Evolutionary conservation across 2,113 vertebrate species (phyloP).

Genomic region (Leucopsar rothschildi): DNA sequence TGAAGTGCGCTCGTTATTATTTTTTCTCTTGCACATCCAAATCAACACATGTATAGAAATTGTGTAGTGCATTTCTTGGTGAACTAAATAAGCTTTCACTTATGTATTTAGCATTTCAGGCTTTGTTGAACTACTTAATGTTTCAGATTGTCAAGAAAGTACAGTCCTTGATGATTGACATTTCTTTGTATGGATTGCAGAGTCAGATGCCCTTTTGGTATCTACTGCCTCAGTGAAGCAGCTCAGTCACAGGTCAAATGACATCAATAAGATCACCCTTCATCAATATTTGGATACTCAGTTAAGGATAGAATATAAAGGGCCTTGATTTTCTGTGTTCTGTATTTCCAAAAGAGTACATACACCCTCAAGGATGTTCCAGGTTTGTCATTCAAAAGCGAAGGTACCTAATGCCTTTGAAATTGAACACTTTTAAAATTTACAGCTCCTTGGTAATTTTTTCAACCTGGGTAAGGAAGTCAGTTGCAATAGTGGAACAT

Average conservation of each 20-base stretch:
- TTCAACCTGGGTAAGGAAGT: neutral
- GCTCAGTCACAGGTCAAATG: neutral
- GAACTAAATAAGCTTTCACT: neutral
- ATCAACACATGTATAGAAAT: neutral
- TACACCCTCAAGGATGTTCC: neutral
- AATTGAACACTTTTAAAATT: neutral
- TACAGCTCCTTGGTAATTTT: neutral
- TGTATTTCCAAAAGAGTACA: neutral
- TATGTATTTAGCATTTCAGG: neutral
- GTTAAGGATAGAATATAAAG: neutral
- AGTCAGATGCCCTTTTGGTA: neutral
- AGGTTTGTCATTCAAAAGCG: neutral
- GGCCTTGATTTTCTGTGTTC: neutral
- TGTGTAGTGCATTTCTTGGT: neutral
- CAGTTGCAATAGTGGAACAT: neutral
- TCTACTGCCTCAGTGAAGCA: neutral
- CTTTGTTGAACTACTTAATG: neutral
- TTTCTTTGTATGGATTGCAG: neutral
- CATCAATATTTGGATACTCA: neutral
- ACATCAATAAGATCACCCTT: neutral
- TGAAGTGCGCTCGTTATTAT: fast-evolving
- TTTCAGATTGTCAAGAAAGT: neutral
- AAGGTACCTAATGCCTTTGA: neutral
- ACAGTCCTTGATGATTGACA: neutral
- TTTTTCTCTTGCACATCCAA: neutral